phyloP scores from a whole-genome alignment of 64 coral and sea anemone species.

The Trachythela sp. region DNA sequence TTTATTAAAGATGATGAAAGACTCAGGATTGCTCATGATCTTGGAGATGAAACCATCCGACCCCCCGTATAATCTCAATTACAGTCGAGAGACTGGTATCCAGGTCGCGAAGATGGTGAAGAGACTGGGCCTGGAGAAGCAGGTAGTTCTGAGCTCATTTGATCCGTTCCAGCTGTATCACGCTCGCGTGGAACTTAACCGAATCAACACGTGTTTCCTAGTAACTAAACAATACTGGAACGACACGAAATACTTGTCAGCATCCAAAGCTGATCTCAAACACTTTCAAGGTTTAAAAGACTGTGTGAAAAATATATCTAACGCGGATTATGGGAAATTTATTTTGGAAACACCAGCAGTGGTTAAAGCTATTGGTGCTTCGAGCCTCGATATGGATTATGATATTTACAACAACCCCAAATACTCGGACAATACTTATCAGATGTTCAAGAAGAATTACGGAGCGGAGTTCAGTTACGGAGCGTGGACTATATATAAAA shows the following conservation, averaged over 20 bases:
- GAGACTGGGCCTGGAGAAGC: constrained; percentile 48
- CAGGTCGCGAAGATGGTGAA: constrained; percentile 63
- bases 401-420: constrained; percentile 69
- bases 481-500: constrained; percentile 71
- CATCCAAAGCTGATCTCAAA: not conserved
- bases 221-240: constrained; percentile 50
- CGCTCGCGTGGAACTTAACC: constrained; percentile 48
- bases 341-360: constrained; percentile 56
- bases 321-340: constrained; percentile 47
- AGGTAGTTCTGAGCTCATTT: constrained; percentile 64
- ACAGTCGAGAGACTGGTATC: constrained; percentile 33
- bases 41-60: constrained; percentile 48
- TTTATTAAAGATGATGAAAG: constrained; percentile 46
- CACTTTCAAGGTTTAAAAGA: constrained; percentile 47
- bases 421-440: constrained; percentile 73
- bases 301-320: constrained; percentile 25
- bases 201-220: constrained; percentile 51
- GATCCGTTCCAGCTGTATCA: constrained; percentile 72
- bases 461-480: constrained; percentile 61
- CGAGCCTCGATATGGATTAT: constrained; percentile 80
- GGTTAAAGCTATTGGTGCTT: constrained; percentile 49
- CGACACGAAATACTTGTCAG: not conserved
- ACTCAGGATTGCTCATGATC: constrained; percentile 49
- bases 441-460: constrained; percentile 61
- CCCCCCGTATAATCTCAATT: not conserved